Base-by-base conservation (phyloP, 2,797 vertebrate species). In the Gymnopithys bicolor region DNA sequence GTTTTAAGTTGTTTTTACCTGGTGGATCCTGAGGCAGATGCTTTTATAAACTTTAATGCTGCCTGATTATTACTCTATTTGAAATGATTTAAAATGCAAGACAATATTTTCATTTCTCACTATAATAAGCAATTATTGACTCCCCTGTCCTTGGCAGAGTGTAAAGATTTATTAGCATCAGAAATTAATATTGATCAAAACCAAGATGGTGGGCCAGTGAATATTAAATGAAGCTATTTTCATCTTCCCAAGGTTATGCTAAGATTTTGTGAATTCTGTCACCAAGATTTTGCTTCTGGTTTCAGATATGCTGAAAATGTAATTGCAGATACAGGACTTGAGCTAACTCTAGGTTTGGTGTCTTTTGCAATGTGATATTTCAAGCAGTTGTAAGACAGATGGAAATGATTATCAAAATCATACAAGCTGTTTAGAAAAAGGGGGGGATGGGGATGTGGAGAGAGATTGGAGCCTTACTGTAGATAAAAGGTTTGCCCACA, bases 111-210 rank as follows among this genome's bases (percentile, higher is more conserved):
- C 8, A 62, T 86, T 93, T 86, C 53, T 75, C 39, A 39, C 25
- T 33, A 39, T 78, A 70, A 87, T 59, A 91, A 76, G 28, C 7
- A 68, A 52, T 87, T 94, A 96, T 93, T 90, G 95, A 96, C 77
- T 82, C 24, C 16, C 23, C 19, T 97, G 84, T 89, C 91, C 49
- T 89, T 95, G 89, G 43, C 25, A 51, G 41, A 87, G 62, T 79
- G 28, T 84, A 94, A 92, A 86, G 92, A 95, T 96, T 96, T 94
- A 92, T 91, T 91, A 86, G 35, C 43, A 90, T 91, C 84, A 89
- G 66, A 94, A 93, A 95, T 87, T 77, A 88, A 93, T 94, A 96
- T 97, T 94, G 94, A 96, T 96, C 86, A 93, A 64, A 95, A 82
- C 70, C 19, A 59, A 82, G 75, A 45, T 45, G 49, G 19, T 60